Base-by-base conservation (phyloP, 2,797 vertebrate genomes). In the Echiichthys vipera region DNA sequence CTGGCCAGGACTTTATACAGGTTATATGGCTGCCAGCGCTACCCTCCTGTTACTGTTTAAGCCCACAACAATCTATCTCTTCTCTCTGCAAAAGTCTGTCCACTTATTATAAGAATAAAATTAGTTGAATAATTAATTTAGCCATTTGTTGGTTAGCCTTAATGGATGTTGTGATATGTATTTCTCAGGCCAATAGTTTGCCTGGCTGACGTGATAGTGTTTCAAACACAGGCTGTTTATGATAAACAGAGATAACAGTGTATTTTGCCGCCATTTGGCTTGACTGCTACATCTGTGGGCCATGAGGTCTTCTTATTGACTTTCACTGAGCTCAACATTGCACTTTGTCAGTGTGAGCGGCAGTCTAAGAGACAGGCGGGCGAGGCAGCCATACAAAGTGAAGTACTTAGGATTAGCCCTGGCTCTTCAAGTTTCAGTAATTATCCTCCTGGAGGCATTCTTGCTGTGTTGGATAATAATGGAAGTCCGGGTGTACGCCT, bases 391-490 rank as follows among this genome's bases (percentile, higher is more conserved):
- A 87, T 91, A 93, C 90, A 91, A 91, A 94, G 93, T 94, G 92
- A 92, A 94, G 93, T 94, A 91, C 91, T 93, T 91, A 91, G 93
- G 94, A 94, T 94, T 93, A 94, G 90, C 90, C 87, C 83, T 74
- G 88, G 91, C 92, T 93, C 93, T 94, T 93, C 91, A 94, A 93
- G 91, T 93, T 93, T 94, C 91, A 92, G 91, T 93, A 95, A 95
- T 95, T 94, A 94, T 95, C 93, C 91, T 91, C 87, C 92, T 88
- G 88, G 82, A 92, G 91, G 91, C 91, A 93, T 94, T 94, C 92
- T 93, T 88, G 91, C 89, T 75, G 87, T 91, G 90, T 80, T 85
- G 91, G 91, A 88, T 92, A 89, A 93, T 93, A 93, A 94, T 93
- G 92, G 91, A 94, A 93, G 91, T 92, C 90, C 82, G 87, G 88